Conservation (phyloP, 1,140 invertebrate genomes). For the Pristionchus pacificus region DNA sequence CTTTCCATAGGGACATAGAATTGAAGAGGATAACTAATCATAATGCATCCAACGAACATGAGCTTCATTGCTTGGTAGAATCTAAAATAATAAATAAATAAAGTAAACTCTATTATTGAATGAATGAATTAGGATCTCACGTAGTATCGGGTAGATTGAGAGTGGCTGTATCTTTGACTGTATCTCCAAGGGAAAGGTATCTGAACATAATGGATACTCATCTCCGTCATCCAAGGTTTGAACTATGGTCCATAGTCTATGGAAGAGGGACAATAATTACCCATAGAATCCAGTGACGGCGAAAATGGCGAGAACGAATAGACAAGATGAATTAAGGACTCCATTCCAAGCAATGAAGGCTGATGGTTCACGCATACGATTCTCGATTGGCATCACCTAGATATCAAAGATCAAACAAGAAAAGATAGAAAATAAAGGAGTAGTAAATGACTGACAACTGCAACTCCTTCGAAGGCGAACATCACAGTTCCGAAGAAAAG, state of each 20-base stretch:
- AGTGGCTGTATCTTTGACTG: conserved; percentile 56
- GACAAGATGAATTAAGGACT: conserved; percentile 48
- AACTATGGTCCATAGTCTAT: not conserved
- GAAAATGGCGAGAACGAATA: conserved; percentile 49
- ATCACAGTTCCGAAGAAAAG: conserved; percentile 84
- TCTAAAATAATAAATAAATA: conserved; percentile 4
- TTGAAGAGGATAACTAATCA: conserved; percentile 53
- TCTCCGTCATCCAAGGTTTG: not conserved
- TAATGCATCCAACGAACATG: conserved; percentile 52
- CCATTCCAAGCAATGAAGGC: conserved; percentile 52
- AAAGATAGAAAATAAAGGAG: too few species aligned
- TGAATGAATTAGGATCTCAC: too few species aligned
- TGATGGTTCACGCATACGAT: conserved; percentile 48
- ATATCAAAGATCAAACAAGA: not conserved
- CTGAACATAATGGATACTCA: conserved; percentile 23
- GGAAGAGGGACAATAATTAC: not conserved
- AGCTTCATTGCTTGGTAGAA: conserved; percentile 54
- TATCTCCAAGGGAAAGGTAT: conserved; percentile 53
- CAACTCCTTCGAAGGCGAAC: conserved; percentile 82
- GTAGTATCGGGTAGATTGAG: conserved; percentile 46
- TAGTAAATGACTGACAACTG: conserved; percentile 62
- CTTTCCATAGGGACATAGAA: conserved; percentile 55
- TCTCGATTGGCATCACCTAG: conserved; percentile 61
- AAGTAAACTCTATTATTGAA: too few species aligned
- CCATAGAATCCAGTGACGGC: conserved; percentile 52